Percentiles rank a stretch among this genome's conserved stretches.
Evolutionary conservation across 2,113 vertebrate species (phyloP).

Genomic region (Campylorhamphus procurvoides): DNA sequence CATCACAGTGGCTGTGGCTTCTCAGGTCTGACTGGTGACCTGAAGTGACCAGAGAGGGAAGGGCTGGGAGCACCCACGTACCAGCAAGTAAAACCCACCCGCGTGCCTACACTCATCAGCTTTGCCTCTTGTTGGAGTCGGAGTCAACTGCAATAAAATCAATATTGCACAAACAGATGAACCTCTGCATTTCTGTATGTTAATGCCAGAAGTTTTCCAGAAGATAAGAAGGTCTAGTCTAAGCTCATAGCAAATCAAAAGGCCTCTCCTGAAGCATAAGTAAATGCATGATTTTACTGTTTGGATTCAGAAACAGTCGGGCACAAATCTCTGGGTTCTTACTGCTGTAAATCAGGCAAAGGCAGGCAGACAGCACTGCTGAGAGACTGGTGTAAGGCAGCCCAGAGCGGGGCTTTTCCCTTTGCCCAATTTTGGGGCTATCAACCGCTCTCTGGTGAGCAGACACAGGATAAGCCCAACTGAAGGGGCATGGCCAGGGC

Average conservation of each 20-base stretch:
- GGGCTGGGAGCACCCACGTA: not conserved
- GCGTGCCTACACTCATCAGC: not conserved
- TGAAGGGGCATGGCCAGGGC: not conserved
- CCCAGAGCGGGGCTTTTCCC: not conserved
- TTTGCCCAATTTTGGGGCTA: fast-evolving
- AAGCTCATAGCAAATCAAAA: not conserved
- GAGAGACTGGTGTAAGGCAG: not conserved
- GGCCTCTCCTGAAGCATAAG: not conserved
- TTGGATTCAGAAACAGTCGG: not conserved
- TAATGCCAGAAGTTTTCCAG: not conserved
- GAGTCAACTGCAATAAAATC: not conserved
- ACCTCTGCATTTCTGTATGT: not conserved
- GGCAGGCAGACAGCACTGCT: not conserved
- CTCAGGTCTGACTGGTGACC: not conserved
- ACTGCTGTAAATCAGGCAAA: not conserved
- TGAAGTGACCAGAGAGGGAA: not conserved
- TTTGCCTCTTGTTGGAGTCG: not conserved
- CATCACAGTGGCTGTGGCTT: not conserved
- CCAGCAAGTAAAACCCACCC: not conserved
- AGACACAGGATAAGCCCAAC: not conserved
- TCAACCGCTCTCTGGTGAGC: not conserved
- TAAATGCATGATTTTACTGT: not conserved
- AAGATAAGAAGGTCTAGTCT: not conserved
- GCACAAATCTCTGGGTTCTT: not conserved
- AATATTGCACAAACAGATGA: not conserved